Evolutionary conservation across 2,888 invertebrate species (phyloP).

Genomic region (Caradrina clavipalpis): DNA sequence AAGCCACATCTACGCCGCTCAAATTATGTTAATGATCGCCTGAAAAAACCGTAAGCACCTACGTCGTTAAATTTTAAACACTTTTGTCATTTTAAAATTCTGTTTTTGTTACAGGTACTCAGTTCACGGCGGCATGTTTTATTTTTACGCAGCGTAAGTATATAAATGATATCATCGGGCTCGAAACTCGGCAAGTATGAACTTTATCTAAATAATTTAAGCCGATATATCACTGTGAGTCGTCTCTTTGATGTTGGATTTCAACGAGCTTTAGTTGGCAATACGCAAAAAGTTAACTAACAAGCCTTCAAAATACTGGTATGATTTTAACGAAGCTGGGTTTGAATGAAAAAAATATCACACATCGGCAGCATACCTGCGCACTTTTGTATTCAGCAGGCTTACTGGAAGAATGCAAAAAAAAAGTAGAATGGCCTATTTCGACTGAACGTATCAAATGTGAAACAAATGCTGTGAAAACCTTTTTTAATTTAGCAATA

Average conservation of each 20-base stretch:
- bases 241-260: constrained; percentile 74
- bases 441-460: constrained; percentile 37
- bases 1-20: constrained; percentile 72
- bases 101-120: constrained; percentile 83
- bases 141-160: constrained; percentile 54
- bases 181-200: constrained; percentile 65
- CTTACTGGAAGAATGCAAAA: constrained; percentile 42
- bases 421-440: constrained; percentile 30
- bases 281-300: constrained; percentile 76
- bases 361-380: constrained; percentile 46
- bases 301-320: constrained; percentile 68
- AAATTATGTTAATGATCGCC: constrained; percentile 79
- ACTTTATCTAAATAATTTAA: constrained; percentile 74
- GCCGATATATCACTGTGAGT: constrained; percentile 67
- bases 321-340: constrained; percentile 77
- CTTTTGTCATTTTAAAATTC: constrained; percentile 66
- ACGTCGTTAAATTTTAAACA: constrained; percentile 78
- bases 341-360: constrained; percentile 71
- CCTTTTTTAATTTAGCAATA: constrained; percentile 9
- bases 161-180: constrained; percentile 64
- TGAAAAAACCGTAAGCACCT: constrained; percentile 75
- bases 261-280: constrained; percentile 68
- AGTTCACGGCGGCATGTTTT: constrained; percentile 57
- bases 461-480: constrained; percentile 35
- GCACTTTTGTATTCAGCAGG: constrained; percentile 45